Base-by-base conservation (phyloP, 2,113 vertebrate species). In the Sapajus apella region DNA sequence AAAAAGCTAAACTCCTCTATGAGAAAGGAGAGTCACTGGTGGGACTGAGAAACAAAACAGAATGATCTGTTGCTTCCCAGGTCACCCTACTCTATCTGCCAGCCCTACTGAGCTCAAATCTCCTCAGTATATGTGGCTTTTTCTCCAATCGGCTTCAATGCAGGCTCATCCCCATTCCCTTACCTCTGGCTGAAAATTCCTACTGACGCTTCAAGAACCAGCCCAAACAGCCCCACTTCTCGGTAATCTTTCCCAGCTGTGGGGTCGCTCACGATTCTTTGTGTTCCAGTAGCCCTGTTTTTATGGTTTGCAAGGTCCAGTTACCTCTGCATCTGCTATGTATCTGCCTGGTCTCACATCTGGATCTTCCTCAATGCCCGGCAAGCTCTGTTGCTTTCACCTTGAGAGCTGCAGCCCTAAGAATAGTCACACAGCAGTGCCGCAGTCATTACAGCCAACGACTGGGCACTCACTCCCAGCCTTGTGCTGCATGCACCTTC, bases 291-390 rank as follows among this genome's bases (percentile, higher is more conserved):
- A 52, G 30, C 3, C 21, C 79, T 13, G 18, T 55, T 88, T 70
- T 21, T 18, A 13, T 43, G 47, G 13, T 66, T 40, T 25, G n/a
- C 32, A 43, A 77, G 47, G 75, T 35, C 40, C 8, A 25, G 87
- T 32, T 32, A 25, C 8, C 30, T 8, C 56, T 70, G 37, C 7
- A 50, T 35, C 25, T n/a, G 47, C 73, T 18, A 10, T 5, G 5
- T 18, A 30, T 47, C 87, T 70, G 5, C 47, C 83, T 21, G 76
- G 37, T 37, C 58, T 12, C 0, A 7, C 6, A 50, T 23, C 18
- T 8, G 13, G 13, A 12, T 20, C 50, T 3, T 35, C 8, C 43
- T 8, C 4, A 2, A 20, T 0, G 2, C 27, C 0, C 0, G 4
- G 2, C 0, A 20, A 40, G n/a, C 14, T 40, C 50, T 37, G 18